Conservation (phyloP, 1,140 invertebrate genomes). For the Zaprionus tsacasi region DNA sequence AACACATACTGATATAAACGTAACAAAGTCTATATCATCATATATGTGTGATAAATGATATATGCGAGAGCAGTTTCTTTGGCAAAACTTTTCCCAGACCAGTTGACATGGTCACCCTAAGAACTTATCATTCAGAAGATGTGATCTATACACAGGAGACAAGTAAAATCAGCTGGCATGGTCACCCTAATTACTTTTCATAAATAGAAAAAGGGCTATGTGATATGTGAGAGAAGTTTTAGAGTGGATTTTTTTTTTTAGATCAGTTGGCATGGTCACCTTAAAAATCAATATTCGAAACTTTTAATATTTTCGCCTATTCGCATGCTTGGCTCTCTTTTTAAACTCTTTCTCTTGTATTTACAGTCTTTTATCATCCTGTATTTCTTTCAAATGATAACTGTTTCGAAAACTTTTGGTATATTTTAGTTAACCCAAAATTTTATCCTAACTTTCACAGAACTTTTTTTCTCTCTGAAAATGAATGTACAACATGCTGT, state of each 20-base stretch:
- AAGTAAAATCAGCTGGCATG: too few species aligned
- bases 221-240: not conserved
- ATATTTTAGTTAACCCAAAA: not conserved
- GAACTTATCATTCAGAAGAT: not conserved
- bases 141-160: too few species aligned
- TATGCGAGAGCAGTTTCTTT: conserved; percentile 5
- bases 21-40: not conserved
- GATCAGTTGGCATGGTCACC: not conserved
- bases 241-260: too few species aligned
- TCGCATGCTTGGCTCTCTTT: too few species aligned
- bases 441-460: too few species aligned
- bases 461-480: too few species aligned
- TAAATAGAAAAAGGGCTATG: too few species aligned
- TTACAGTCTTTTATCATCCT: too few species aligned
- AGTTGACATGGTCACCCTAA: not conserved
- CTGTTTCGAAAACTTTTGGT: not conserved
- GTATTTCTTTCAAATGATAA: too few species aligned
- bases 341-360: too few species aligned
- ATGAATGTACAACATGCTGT: not conserved
- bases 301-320: too few species aligned
- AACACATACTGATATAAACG: not conserved
- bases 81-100: not conserved
- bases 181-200: not conserved
- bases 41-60: not conserved
- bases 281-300: too few species aligned